Conservation (phyloP, 2,113 vertebrate species). For the Jaculus jaculus region DNA sequence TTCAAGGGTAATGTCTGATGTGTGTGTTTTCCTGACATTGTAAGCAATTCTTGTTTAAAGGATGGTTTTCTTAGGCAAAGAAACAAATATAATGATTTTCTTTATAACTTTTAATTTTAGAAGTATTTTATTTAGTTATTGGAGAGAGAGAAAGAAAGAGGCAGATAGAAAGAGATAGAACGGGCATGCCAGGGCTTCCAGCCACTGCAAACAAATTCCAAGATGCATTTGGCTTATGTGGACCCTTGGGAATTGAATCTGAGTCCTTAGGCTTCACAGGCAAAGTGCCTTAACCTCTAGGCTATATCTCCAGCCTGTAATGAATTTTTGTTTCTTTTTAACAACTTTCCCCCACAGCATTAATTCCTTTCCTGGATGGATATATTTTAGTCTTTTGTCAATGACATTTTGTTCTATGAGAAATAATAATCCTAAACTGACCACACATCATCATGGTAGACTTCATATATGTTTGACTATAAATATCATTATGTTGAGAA, state of each 20-base stretch:
- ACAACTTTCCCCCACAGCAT: not conserved
- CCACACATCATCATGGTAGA: not conserved
- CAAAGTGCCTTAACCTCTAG: too few relatives aligned
- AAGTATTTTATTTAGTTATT: not conserved
- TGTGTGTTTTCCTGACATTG: not conserved
- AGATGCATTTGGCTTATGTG: too few relatives aligned
- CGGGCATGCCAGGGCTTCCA: too few relatives aligned
- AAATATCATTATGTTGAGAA: not conserved
- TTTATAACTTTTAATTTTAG: not conserved
- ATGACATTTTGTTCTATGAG: slow-evolving; percentile 4
- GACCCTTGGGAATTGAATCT: too few relatives aligned
- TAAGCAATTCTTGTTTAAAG: slow-evolving; percentile 23
- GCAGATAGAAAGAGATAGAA: too few relatives aligned
- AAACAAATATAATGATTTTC: not conserved
- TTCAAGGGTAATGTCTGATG: not conserved
- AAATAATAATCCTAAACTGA: slow-evolving; percentile 51
- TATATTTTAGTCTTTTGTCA: slow-evolving; percentile 29
- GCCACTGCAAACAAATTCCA: too few relatives aligned
- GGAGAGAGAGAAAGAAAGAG: too few relatives aligned
- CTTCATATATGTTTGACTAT: slow-evolving; percentile 17
- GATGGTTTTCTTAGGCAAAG: not conserved
- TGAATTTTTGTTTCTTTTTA: not conserved
- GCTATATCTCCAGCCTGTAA: too few relatives aligned
- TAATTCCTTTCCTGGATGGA: not conserved
- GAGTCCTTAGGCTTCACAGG: too few relatives aligned